Percentiles rank a stretch among this genome's conserved stretches.
phyloP scores from a whole-genome alignment of 2,888 invertebrate genomes.

The Gymnosoma rotundatum region DNA sequence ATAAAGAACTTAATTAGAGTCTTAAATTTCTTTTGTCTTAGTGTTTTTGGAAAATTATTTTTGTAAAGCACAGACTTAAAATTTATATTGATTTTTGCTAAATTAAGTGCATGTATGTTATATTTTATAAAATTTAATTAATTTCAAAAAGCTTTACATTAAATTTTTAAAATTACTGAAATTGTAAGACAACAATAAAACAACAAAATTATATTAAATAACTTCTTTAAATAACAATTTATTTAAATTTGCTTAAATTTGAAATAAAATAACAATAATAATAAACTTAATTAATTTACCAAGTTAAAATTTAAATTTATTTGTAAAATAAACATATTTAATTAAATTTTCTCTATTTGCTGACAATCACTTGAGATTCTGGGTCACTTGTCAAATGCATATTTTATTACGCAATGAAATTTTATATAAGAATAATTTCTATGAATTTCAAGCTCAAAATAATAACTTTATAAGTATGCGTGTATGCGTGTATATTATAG shows the following conservation, averaged over 20 bases:
- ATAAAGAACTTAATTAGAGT: neutral
- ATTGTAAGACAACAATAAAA: neutral
- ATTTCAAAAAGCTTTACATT: neutral
- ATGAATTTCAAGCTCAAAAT: slow-evolving; percentile 25
- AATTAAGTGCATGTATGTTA: neutral
- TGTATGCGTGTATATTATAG: neutral
- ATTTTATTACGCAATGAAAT: slow-evolving; percentile 53
- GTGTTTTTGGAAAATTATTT: neutral
- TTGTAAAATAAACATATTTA: slow-evolving; percentile 22
- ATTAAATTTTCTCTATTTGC: slow-evolving; percentile 47
- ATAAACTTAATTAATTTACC: slow-evolving; percentile 33
- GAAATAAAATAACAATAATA: too few relatives aligned
- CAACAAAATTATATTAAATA: neutral
- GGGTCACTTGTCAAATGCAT: slow-evolving; percentile 55
- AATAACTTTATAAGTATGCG: neutral
- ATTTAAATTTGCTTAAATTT: neutral
- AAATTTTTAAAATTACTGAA: too few relatives aligned
- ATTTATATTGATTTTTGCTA: neutral
- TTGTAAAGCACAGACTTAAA: neutral
- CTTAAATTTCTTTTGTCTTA: neutral
- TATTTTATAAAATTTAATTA: neutral
- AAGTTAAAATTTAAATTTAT: slow-evolving; percentile 8
- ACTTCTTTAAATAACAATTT: neutral
- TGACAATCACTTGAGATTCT: slow-evolving; percentile 48
- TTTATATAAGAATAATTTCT: slow-evolving; percentile 34